Evolutionary conservation across 2,113 vertebrate species (phyloP), one percentile per base, ranked within the genome.

Genomic region (Corynorhinus townsendii): DNA sequence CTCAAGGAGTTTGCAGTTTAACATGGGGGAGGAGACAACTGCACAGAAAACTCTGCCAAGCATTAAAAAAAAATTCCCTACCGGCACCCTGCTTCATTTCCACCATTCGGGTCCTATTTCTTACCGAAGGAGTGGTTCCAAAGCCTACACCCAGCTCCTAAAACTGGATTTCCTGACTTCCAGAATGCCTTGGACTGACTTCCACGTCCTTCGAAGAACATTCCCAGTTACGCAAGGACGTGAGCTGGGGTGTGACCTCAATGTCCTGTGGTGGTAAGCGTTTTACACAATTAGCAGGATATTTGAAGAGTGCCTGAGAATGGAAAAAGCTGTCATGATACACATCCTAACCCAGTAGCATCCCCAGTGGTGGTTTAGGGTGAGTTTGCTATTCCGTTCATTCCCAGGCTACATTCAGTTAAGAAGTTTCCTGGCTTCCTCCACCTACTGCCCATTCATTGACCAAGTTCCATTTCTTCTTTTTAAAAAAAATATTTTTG

Each of bases 321-420:
- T 5, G 17, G 75, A 7, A 28, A 30, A 69, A 5, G 10, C 19
- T 76, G 14, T 68, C 11, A 0, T 22, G 7, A 3, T 0, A 16
- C 11, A 3, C 5, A 4, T 28, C 68, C 17, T 22, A 19, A 5
- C 33, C 52, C 47, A 40, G 35, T 0, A 22, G 38, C 35, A 19
- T 3, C 16, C 43, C 6, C 17, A 4, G 62, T 0, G 33, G 8
- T 5, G 30, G 54, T 1, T 4, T 1, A 14, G 30, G 38, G 52
- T 1, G 3, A 56, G 17, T 0, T 1, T 5, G 20, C 16, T 15
- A 3, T 5, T 35, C n/a, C 14, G 0, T 9, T 17, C 49, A 1
- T 16, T 40, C 49, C 10, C 6, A 11, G 69, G 86, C 47, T 15
- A 4, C 14, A 1, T 38, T 69, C 59, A 19, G 49, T 24, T 5